Evolutionary conservation across 2,797 vertebrate species (phyloP).

Genomic region (Brotula barbata): DNA sequence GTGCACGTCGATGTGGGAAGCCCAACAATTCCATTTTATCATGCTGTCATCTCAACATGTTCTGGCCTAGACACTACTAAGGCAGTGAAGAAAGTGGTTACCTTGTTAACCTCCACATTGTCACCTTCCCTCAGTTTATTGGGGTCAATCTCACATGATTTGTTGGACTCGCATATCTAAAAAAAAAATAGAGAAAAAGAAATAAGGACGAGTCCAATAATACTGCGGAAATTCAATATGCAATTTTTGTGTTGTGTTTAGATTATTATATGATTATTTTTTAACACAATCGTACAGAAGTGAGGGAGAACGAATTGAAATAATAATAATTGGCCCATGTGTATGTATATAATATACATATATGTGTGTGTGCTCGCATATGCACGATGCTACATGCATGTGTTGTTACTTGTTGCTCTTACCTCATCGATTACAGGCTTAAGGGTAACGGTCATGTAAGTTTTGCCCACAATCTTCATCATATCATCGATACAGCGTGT

Average conservation of each 20-base stretch:
- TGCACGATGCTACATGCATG: slow-evolving; percentile 7
- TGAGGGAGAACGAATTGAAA: too few species aligned
- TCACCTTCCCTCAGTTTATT: slow-evolving; percentile 94
- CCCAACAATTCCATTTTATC: too few species aligned
- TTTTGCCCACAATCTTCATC: slow-evolving; percentile 98
- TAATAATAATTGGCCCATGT: too few species aligned
- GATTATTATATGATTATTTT: too few species aligned
- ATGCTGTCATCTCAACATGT: too few species aligned
- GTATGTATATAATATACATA: too few species aligned
- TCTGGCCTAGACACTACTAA: too few species aligned
- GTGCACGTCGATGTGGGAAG: too few species aligned
- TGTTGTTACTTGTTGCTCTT: slow-evolving; percentile 28
- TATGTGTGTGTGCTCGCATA: too few species aligned
- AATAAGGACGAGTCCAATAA: slow-evolving; percentile 1
- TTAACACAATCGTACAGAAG: too few species aligned
- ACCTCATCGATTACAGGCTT: slow-evolving; percentile 97
- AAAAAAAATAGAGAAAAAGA: slow-evolving; percentile 29
- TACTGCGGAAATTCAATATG: not conserved
- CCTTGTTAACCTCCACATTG: slow-evolving; percentile 95
- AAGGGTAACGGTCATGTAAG: slow-evolving; percentile 95
- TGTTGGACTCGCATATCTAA: slow-evolving; percentile 95
- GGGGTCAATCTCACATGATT: slow-evolving; percentile 97
- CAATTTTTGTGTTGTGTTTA: not conserved
- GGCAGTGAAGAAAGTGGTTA: slow-evolving; percentile 51
- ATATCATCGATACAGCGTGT: slow-evolving; percentile 97